Percentiles rank a stretch among this genome's conserved stretches.
Conservation (phyloP, 2,113 vertebrate species). For the Serilophus lunatus region DNA sequence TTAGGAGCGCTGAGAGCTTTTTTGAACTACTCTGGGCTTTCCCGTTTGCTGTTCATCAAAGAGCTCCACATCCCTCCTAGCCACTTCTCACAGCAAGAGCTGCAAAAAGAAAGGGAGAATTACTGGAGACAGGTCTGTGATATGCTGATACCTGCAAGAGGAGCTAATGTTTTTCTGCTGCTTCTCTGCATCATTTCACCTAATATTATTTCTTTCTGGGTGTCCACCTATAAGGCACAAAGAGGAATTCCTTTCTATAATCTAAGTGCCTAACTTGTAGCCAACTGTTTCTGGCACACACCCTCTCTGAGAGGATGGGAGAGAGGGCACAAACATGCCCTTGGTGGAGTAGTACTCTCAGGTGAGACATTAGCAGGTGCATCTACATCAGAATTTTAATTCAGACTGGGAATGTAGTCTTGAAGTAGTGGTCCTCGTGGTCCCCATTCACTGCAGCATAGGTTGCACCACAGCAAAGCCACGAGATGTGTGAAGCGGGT, state of each 20-base stretch:
- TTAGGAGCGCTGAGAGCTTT: neutral
- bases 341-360: neutral
- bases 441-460: neutral
- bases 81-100: neutral
- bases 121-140: neutral
- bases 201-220: neutral
- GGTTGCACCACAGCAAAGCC: neutral
- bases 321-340: neutral
- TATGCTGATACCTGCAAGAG: neutral
- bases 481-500: neutral
- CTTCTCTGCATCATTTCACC: neutral
- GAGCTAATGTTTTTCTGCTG: neutral
- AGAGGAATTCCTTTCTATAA: neutral
- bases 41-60: conserved; percentile 23
- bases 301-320: neutral
- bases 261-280: neutral
- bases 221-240: neutral
- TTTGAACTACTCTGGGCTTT: neutral
- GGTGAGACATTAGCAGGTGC: neutral
- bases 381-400: neutral
- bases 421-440: neutral
- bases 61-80: neutral
- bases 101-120: neutral
- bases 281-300: neutral
- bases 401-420: neutral